A percentile compares a stretch with the other conserved stretches of the same genome.
Conservation (phyloP, 2,113 vertebrate genomes). For the Murina feae region DNA sequence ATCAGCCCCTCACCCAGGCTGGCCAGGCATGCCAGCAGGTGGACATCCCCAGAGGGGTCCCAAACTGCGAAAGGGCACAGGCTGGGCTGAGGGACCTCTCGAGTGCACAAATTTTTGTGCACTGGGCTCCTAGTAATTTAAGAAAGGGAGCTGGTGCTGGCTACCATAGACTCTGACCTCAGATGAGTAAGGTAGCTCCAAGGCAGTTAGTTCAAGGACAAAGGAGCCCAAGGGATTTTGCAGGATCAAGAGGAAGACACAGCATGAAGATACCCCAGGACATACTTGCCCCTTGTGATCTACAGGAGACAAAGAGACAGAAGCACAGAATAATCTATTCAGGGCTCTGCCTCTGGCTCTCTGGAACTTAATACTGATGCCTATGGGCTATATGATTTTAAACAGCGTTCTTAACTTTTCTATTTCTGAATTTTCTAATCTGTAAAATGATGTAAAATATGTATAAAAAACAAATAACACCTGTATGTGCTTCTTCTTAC, state of each 20-base stretch:
- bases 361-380: neutral
- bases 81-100: too few relatives aligned
- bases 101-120: too few relatives aligned
- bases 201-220: neutral
- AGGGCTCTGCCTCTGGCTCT: neutral
- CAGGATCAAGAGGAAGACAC: neutral
- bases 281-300: neutral
- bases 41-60: too few relatives aligned
- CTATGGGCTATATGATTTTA: neutral
- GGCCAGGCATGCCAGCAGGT: too few relatives aligned
- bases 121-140: too few relatives aligned
- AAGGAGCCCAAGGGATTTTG: neutral
- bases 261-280: neutral
- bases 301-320: neutral
- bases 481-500: neutral
- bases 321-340: neutral
- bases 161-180: too few relatives aligned
- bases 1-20: too few relatives aligned
- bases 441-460: neutral
- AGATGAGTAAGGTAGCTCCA: fast-evolving
- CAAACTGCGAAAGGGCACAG: too few relatives aligned
- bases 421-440: neutral
- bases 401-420: neutral
- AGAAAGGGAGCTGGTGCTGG: neutral
- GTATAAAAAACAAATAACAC: neutral